Evolutionary conservation across 2,113 vertebrate species (phyloP).

Genomic region (Nibea coibor): DNA sequence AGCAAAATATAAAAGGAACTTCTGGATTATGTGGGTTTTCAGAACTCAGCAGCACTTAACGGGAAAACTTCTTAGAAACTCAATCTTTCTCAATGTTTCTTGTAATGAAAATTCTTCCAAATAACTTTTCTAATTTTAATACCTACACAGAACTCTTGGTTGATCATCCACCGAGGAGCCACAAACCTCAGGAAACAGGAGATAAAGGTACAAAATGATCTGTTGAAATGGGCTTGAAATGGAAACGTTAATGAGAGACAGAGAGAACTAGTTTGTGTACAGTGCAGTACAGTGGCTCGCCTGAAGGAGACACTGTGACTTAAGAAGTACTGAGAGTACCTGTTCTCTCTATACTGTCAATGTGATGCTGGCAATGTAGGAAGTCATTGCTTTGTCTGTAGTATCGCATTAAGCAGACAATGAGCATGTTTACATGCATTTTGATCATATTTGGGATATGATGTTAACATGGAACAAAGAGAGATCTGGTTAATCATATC

Average conservation of each 20-base stretch:
- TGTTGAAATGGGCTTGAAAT: not conserved
- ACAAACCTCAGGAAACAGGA: not conserved
- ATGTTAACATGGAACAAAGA: not conserved
- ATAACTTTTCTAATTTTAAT: not conserved
- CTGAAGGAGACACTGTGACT: not conserved
- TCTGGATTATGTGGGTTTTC: too few relatives aligned
- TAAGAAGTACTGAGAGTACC: not conserved
- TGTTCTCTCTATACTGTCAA: not conserved
- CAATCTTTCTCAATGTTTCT: not conserved
- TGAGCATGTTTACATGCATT: not conserved
- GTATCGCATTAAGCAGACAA: not conserved
- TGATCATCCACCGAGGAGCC: conserved; percentile 23
- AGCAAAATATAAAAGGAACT: too few relatives aligned
- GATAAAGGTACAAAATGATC: conserved; percentile 37
- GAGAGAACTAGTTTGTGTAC: not conserved
- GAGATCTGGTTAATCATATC: not conserved
- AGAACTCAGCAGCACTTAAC: not conserved
- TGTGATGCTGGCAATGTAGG: not conserved
- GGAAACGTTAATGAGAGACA: not conserved
- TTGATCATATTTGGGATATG: not conserved
- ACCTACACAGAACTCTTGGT: conserved; percentile 36
- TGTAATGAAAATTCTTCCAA: not conserved
- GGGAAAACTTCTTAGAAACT: not conserved
- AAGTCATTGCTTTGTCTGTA: too few relatives aligned
- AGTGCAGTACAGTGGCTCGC: not conserved